Evolutionary conservation across 2,113 vertebrate genomes (phyloP).

Genomic region (Pycnonotus jocosus): DNA sequence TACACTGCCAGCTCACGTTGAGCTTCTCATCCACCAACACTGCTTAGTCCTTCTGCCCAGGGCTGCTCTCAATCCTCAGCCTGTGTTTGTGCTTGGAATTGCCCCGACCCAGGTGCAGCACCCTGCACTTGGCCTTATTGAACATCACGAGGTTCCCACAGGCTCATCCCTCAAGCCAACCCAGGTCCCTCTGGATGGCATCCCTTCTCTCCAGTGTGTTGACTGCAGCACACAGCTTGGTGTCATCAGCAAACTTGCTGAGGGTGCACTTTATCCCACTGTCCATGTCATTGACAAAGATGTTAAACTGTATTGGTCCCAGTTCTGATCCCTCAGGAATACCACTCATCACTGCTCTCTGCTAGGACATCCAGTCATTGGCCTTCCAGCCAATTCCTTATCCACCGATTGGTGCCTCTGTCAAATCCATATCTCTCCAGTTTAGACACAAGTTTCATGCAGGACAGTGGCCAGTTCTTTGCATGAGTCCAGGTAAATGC

Average conservation of each 20-base stretch:
- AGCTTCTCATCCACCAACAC: neutral
- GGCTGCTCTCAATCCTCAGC: neutral
- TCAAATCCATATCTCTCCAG: fast-evolving
- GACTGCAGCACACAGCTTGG: neutral
- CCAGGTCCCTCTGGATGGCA: neutral
- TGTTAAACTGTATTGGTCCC: fast-evolving
- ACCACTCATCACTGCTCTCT: neutral
- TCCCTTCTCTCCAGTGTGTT: neutral
- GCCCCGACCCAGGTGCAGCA: neutral
- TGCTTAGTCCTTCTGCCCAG: neutral
- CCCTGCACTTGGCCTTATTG: neutral
- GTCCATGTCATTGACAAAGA: neutral
- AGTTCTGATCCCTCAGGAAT: fast-evolving
- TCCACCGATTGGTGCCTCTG: neutral
- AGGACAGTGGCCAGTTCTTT: neutral
- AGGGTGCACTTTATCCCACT: neutral
- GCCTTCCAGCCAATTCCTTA: neutral
- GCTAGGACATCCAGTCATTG: no score
- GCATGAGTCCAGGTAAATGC: fast-evolving
- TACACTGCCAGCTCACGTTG: neutral
- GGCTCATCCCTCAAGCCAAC: no score
- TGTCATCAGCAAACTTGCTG: neutral
- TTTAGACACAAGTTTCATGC: neutral
- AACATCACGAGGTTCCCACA: neutral
- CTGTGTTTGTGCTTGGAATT: neutral